A percentile compares a stretch with the other conserved stretches of the same genome.
phyloP scores from a whole-genome alignment of 2,797 vertebrate species.

The Novumbra hubbsi region DNA sequence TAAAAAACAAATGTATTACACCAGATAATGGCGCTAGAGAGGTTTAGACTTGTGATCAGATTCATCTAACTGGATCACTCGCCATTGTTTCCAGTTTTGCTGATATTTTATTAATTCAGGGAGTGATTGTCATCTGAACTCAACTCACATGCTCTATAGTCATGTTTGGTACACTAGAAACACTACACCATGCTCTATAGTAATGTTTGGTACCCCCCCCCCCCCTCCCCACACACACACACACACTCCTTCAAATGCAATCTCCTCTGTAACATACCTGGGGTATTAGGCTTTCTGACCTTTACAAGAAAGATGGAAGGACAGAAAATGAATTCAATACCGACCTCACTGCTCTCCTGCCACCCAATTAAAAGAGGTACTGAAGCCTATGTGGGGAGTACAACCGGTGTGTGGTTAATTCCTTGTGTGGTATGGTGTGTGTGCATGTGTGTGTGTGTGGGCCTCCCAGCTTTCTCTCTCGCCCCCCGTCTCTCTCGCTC shows the following conservation, averaged over 20 bases:
- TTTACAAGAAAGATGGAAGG: neutral
- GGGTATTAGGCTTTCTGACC: neutral
- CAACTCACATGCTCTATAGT: no score
- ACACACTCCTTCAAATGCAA: neutral
- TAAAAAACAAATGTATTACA: no score
- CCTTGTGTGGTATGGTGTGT: neutral
- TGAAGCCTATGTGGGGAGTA: neutral
- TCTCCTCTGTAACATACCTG: neutral
- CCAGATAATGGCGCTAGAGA: no score
- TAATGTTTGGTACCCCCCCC: neutral
- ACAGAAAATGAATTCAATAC: slow-evolving; percentile 5
- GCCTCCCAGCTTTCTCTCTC: neutral
- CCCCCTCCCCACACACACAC: neutral
- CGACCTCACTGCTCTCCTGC: neutral
- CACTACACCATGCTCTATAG: neutral
- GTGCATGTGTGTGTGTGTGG: neutral
- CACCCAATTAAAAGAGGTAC: neutral
- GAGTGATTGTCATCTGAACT: no score
- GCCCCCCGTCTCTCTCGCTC: neutral
- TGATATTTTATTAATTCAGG: no score
- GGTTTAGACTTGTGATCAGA: no score
- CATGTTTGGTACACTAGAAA: no score
- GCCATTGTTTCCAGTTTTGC: no score
- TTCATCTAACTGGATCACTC: no score
- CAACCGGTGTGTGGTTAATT: neutral